A percentile compares a stretch with the other conserved stretches of the same genome.
Conservation (phyloP, 2,797 vertebrate genomes). For the Syngnathus acus region DNA sequence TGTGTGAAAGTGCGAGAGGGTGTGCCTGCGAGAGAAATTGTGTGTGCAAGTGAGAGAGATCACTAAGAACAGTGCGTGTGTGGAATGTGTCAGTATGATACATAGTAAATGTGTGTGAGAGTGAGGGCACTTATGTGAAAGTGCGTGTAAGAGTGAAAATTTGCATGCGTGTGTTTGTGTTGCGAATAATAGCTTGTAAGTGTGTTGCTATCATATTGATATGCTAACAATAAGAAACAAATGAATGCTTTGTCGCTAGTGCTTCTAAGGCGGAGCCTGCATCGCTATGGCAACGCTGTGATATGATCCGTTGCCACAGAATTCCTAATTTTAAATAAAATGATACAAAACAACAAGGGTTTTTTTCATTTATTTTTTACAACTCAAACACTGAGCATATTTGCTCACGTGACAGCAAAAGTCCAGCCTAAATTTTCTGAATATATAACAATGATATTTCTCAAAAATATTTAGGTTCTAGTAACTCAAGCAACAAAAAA, state of each 20-base stretch:
- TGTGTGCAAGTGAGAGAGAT: no score
- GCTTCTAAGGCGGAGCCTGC: neutral
- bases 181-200: slow-evolving; percentile 6
- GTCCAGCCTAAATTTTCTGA: no score
- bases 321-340: slow-evolving; percentile 3
- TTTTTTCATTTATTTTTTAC: neutral
- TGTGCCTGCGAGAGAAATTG: no score
- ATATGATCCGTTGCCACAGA: neutral
- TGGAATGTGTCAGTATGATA: no score
- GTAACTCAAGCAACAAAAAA: no score
- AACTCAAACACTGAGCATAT: neutral
- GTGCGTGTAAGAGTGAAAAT: slow-evolving; percentile 13
- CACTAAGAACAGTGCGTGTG: no score
- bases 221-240: slow-evolving; percentile 9
- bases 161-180: slow-evolving; percentile 10
- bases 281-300: neutral
- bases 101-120: slow-evolving; percentile 14
- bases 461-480: no score
- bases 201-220: slow-evolving; percentile 6
- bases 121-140: slow-evolving; percentile 16
- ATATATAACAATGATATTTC: no score
- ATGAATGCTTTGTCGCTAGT: neutral
- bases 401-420: no score
- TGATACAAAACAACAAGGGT: neutral
- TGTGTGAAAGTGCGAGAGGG: slow-evolving; percentile 10